phyloP scores from a whole-genome alignment of 2,797 vertebrate species.

The Xerus rutilus region DNA sequence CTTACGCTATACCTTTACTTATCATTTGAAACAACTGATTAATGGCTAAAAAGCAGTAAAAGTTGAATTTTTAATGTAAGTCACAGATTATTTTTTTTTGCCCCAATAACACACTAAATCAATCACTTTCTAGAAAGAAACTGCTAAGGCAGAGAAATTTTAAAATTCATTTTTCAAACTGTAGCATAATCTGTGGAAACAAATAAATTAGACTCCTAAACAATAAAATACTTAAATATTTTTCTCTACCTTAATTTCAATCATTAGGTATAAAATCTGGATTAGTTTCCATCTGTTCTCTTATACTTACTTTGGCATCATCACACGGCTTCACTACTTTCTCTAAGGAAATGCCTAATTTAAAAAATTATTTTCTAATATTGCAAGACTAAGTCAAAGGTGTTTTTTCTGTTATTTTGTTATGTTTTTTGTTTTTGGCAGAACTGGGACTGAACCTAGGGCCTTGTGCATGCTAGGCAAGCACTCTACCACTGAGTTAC shows the following conservation, averaged over 20 bases:
- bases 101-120: constrained; percentile 9
- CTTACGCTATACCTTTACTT: constrained; percentile 17
- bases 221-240: neutral
- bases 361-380: neutral
- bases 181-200: neutral
- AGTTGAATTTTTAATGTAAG: neutral
- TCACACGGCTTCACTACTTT: neutral
- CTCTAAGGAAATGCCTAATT: constrained; percentile 1
- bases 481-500: too few relatives aligned
- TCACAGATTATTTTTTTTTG: neutral
- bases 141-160: neutral
- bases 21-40: constrained; percentile 1
- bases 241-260: neutral
- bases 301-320: neutral
- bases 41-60: neutral
- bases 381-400: constrained; percentile 30
- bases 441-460: too few relatives aligned
- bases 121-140: constrained; percentile 6
- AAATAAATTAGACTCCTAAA: constrained; percentile 14
- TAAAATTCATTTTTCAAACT: constrained; percentile 35
- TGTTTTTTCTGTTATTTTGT: too few relatives aligned
- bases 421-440: too few relatives aligned
- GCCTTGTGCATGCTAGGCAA: too few relatives aligned
- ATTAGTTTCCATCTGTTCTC: neutral
- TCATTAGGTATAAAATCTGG: neutral